Base-by-base conservation (phyloP, 2,113 vertebrate species). In the Jacana jacana region DNA sequence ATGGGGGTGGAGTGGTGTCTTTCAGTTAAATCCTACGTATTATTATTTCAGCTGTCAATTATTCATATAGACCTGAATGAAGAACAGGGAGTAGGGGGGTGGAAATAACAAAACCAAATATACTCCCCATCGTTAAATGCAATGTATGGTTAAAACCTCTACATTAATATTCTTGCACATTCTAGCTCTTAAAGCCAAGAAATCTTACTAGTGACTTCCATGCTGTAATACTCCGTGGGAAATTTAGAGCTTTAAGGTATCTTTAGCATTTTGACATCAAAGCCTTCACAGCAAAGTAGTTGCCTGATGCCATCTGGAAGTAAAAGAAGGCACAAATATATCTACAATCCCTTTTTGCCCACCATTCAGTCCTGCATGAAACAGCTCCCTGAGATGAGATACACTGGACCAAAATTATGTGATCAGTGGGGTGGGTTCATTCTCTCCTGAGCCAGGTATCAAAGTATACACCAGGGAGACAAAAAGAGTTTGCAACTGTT, bases 231-330 rank as follows among this genome's bases (percentile, higher is more conserved):
- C 35, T 80, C 82, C 17, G 0, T 30, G 52, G 83, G 80, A 61
- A 76, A 92, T 72, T 72, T 12, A 76, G 76, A 94, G 33, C 42
- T 95, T 76, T 71, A 81, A 93, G 91, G 77, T 89, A 28, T 68
- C 65, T 89, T 89, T 11, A 81, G 44, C 33, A 71, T 81, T 91
- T 71, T 51, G 61, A 79, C 73, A 95, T 76, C 77, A 93, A 93
- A 88, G 52, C 9, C 30, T 91, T 68, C 27, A 2, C 30, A 76
- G 44, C 51, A 48, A n/a, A 81, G 63, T 8, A 75, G 35, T 57
- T 31, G 8, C 33, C 66, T 69, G 89, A 72, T 87, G 66, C n/a
- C 77, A 95, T 64, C 94, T 86, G 86, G 57, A 81, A 86, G 73
- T 19, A 66, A 57, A 76, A 77, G 75, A 18, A 37, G 25, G 37